These are phyloP conservation scores for Onychorhynchus coronatus DNA, from an alignment of 2,113 vertebrate species.

Conservation along the genomic window DNA sequence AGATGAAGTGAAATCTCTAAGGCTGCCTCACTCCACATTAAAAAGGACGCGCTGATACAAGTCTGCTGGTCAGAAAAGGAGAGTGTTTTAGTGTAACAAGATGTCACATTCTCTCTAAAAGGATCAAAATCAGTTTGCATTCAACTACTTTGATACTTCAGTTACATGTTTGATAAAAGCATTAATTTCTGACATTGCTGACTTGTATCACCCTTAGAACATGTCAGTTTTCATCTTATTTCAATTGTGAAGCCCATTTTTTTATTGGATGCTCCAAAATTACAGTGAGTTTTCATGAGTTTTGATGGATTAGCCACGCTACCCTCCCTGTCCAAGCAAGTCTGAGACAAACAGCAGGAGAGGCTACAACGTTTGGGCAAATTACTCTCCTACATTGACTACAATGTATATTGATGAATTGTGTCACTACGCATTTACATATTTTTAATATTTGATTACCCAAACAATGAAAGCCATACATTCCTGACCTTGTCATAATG, in stretches of 20 bases:
- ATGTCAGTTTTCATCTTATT: constrained; percentile 22
- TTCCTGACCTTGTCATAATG: constrained; percentile 43
- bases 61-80: not conserved
- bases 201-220: not conserved
- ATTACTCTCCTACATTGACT: constrained; percentile 82
- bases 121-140: not conserved
- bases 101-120: not conserved
- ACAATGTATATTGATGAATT: constrained; percentile 78
- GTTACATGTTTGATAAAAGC: not conserved
- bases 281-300: constrained; percentile 74
- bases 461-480: constrained; percentile 73
- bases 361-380: constrained; percentile 77
- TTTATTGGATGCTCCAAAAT: constrained; percentile 57
- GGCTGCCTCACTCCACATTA: not conserved
- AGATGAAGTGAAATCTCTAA: not conserved
- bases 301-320: constrained; percentile 80
- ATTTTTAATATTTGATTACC: constrained; percentile 74
- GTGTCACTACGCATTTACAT: constrained; percentile 80
- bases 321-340: constrained; percentile 62
- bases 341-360: constrained; percentile 72
- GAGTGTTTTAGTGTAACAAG: not conserved
- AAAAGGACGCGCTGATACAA: not conserved
- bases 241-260: constrained; percentile 46
- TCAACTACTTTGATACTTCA: not conserved
- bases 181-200: constrained; percentile 1